phyloP scores from a whole-genome alignment of 2,113 vertebrate genomes.

The Suricata suricatta region DNA sequence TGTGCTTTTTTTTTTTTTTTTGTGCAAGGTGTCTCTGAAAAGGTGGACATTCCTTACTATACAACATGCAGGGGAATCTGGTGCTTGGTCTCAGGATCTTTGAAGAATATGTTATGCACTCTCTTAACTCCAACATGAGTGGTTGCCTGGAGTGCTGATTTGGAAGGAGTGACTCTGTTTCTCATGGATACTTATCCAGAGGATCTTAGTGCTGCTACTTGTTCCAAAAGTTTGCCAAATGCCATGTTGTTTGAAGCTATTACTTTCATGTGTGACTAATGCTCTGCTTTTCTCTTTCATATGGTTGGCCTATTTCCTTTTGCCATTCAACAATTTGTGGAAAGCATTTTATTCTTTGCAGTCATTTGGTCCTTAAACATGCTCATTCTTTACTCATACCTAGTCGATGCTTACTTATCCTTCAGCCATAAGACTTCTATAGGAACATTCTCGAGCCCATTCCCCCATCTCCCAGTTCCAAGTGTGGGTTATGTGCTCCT shows the following conservation, averaged over 20 bases:
- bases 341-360: not conserved
- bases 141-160: not conserved
- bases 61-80: not conserved
- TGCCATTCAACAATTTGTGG: not conserved
- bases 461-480: not conserved
- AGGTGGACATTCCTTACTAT: not conserved
- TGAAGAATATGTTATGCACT: not conserved
- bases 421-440: not conserved
- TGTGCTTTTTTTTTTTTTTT: not conserved
- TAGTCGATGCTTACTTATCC: not conserved
- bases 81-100: not conserved
- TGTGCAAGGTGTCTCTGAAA: not conserved
- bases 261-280: not conserved
- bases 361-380: not conserved
- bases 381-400: not conserved
- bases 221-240: slow-evolving; percentile 1
- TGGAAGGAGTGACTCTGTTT: not conserved
- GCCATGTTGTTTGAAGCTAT: not conserved
- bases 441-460: not conserved
- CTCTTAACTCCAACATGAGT: not conserved
- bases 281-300: not conserved
- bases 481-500: not conserved
- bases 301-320: not conserved
- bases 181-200: not conserved
- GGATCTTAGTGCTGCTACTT: not conserved